Percentiles rank a stretch among this genome's conserved stretches.
Evolutionary conservation across 2,797 vertebrate species (phyloP).

Genomic region (Synaphobranchus kaupii): DNA sequence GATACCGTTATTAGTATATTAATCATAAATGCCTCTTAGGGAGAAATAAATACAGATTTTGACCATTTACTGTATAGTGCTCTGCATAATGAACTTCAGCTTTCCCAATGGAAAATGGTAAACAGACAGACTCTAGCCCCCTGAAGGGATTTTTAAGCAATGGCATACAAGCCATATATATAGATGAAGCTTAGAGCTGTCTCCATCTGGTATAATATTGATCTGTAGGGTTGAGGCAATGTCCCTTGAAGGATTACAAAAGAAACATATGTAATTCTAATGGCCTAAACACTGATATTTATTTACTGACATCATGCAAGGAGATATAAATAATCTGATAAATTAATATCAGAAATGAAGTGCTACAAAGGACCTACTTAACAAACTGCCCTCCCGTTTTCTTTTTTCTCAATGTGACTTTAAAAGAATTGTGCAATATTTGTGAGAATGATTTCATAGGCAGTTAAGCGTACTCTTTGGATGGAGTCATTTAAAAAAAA

Average conservation of each 20-base stretch:
- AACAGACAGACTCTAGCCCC: neutral
- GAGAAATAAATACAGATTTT: neutral
- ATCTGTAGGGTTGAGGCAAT: neutral
- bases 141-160: neutral
- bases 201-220: neutral
- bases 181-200: neutral
- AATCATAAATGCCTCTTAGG: neutral
- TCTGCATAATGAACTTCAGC: neutral
- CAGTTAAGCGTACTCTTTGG: neutral
- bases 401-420: neutral
- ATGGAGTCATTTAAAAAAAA: neutral
- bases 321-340: neutral
- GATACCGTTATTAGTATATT: neutral
- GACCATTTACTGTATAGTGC: neutral
- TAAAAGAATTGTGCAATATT: neutral
- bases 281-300: neutral
- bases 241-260: constrained; percentile 4
- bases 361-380: neutral
- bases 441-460: neutral
- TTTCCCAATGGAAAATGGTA: neutral
- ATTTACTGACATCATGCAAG: neutral
- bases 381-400: neutral
- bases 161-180: neutral
- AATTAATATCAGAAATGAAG: neutral
- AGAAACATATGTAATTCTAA: neutral